Base-by-base conservation (phyloP, 2,888 invertebrate genomes). In the Coremacera marginata region DNA sequence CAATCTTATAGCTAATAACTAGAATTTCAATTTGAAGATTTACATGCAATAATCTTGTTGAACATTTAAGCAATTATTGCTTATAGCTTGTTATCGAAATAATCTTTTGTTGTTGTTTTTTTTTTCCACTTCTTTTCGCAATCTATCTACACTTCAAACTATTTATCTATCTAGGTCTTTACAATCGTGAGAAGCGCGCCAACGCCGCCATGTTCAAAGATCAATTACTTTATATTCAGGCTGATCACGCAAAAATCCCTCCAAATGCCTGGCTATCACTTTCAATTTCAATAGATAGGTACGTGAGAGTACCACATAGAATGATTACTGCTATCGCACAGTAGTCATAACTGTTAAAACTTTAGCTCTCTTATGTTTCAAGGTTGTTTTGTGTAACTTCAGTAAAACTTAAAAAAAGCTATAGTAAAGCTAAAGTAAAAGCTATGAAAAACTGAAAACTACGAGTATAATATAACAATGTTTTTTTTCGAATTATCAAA, bases 201-300 rank as follows among this genome's bases (percentile, higher is more conserved):
- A 67, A 44, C 19, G 25, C 60, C 22, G 11, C 49, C 11, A 31
- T 14, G 68, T 49, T 51, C 67, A 67, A 16, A 70, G 71, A 44
- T 71, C 71, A 71, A 71, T 37, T 25, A 57, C 19, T 11, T 57
- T 37, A 55, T n/a, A 52, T 8, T 9, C 14, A 57, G 19, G 5
- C 31, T 70, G 71, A 60, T 60, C 37, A 34, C 19, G 55, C 31
- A 19, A 60, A 71, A 11, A n/a, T 19, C 11, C 60, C 22, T 60
- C 60, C 14, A 8, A 60, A 19, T 25, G 65, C 1, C 5, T 9
- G 14, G n/a, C 44, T 49, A 37, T 52, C 76, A 76, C 76, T 76
- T 70, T 76, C 76, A 44, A 31, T 76, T 76, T 76, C 76, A 51
- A 22, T 51, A 25, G 63, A 60, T 31, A 31, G 55, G 71, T 34